Evolutionary conservation across 53 echinoderm and acorn worm genomes (phyloP).

Genomic region (Crossaster papposus): DNA sequence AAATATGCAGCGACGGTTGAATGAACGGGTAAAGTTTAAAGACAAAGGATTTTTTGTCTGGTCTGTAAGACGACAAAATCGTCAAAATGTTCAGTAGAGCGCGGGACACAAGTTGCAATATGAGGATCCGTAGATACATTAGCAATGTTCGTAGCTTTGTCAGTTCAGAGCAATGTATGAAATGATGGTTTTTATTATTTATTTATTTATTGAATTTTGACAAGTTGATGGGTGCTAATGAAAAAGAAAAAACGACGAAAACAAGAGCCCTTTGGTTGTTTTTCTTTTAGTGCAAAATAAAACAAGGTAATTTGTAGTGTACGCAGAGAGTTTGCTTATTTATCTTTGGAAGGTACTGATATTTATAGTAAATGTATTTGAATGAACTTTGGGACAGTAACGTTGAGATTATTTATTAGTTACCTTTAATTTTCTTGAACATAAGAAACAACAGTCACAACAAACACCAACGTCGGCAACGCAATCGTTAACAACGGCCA

Average conservation of each 20-base stretch:
- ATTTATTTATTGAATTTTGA: slow-evolving; percentile 53
- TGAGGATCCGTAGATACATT: slow-evolving; percentile 37
- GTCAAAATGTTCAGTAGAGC: slow-evolving; percentile 33
- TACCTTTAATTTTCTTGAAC: no score
- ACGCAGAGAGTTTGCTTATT: not conserved
- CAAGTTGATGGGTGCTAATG: slow-evolving; percentile 53
- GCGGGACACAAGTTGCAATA: slow-evolving; percentile 64
- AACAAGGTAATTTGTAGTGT: slow-evolving; percentile 61
- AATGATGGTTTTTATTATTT: slow-evolving; percentile 4
- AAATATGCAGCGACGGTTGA: slow-evolving; percentile 1
- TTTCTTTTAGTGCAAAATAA: slow-evolving; percentile 48
- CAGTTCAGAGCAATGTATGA: slow-evolving; percentile 9
- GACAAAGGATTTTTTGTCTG: slow-evolving; percentile 12
- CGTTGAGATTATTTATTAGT: no score
- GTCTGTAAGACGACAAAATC: slow-evolving; percentile 21
- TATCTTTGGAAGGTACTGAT: not conserved
- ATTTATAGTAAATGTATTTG: no score
- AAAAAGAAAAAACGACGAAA: not conserved
- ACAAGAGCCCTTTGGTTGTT: slow-evolving; percentile 32
- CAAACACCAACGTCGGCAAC: no score
- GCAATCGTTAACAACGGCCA: no score
- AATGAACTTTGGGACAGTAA: no score
- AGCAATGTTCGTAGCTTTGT: slow-evolving; percentile 55
- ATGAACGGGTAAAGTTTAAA: not conserved
- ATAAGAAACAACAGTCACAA: no score